Evolutionary conservation across 2,113 vertebrate species (phyloP).

Genomic region (Micronisus gabar): DNA sequence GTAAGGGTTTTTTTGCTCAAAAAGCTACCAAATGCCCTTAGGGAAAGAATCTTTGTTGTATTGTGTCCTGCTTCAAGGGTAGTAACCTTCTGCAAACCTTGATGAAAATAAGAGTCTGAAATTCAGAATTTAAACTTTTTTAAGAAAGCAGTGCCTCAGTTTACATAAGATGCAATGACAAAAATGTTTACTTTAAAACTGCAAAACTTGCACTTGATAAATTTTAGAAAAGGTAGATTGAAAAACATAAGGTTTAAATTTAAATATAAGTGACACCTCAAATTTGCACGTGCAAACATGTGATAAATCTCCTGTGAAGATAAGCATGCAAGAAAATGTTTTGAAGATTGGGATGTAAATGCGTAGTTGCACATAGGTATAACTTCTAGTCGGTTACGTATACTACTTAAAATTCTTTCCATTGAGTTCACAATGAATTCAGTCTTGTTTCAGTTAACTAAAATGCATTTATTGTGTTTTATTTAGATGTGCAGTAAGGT

Average conservation of each 20-base stretch:
- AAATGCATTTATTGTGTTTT: background rate
- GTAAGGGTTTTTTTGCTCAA: background rate
- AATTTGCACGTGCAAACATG: background rate
- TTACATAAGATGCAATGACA: background rate
- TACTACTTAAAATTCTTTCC: background rate
- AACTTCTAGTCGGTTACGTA: background rate
- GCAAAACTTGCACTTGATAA: background rate
- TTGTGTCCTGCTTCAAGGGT: background rate
- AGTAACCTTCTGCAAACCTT: background rate
- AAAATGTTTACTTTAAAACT: background rate
- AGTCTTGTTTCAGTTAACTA: background rate
- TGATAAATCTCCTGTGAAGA: background rate
- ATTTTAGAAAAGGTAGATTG: background rate
- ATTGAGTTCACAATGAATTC: background rate
- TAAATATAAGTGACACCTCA: background rate
- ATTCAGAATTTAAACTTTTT: background rate
- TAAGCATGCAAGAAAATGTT: background rate
- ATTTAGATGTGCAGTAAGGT: background rate
- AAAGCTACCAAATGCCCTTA: background rate
- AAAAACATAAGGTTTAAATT: background rate
- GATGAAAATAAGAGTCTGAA: background rate
- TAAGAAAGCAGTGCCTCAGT: background rate
- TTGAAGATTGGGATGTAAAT: background rate
- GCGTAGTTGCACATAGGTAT: background rate
- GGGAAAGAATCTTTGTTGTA: background rate